Conservation (phyloP, 2,888 invertebrate genomes). For the Himalopsyche japonica region DNA sequence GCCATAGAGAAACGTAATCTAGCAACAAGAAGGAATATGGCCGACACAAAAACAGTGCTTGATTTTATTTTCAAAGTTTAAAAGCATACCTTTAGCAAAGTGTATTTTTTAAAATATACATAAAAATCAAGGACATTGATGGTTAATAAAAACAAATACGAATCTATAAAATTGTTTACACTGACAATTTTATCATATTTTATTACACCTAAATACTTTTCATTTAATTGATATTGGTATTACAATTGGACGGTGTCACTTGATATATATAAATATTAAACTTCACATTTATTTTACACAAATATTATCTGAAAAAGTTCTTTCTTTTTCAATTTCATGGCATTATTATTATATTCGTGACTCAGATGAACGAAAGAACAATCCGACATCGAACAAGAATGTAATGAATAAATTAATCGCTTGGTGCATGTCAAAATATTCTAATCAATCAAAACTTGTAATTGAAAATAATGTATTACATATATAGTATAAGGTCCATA, state of each 20-base stretch:
- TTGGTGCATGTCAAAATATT: not conserved
- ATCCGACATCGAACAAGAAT: not conserved
- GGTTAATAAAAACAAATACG: not conserved
- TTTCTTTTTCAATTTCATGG: conserved; percentile 14
- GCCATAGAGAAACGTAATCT: not conserved
- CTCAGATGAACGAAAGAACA: not conserved
- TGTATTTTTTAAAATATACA: conserved; percentile 7
- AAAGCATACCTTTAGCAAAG: not conserved
- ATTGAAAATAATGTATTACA: not conserved
- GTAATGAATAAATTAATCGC: not conserved
- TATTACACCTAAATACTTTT: conserved; percentile 22
- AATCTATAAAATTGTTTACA: conserved; percentile 6
- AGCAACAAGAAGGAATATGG: not conserved
- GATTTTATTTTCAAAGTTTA: not conserved
- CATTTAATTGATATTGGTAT: conserved; percentile 35
- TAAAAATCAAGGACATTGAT: not conserved
- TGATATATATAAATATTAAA: conserved; percentile 32
- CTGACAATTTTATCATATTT: conserved; percentile 22
- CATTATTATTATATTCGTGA: conserved; percentile 1
- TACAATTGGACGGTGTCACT: conserved; percentile 40
- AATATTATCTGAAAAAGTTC: conserved; percentile 9
- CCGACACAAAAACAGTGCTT: not conserved
- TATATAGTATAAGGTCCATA: not conserved
- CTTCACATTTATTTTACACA: conserved; percentile 23
- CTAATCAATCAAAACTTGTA: not conserved